Percentiles rank a stretch among this genome's conserved stretches.
These are phyloP conservation scores for Drosophila bifasciata DNA, from an alignment of 1,140 invertebrate genomes.

Conservation along the genomic window DNA sequence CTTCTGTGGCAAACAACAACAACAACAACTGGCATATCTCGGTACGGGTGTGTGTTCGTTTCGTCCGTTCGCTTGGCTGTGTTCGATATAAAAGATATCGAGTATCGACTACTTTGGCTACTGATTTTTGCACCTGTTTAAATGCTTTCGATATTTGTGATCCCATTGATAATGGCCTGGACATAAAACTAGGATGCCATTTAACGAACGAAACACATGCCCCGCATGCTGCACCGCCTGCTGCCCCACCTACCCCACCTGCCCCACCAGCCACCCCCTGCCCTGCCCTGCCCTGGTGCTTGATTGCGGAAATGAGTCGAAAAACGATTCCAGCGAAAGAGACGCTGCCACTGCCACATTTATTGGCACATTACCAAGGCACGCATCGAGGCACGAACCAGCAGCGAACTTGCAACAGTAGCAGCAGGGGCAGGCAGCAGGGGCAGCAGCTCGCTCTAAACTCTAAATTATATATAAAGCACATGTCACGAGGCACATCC, in stretches of 20 bases:
- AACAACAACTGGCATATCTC: slow-evolving; percentile 45
- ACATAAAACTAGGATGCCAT: slow-evolving; percentile 80
- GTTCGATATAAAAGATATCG: slow-evolving; percentile 62
- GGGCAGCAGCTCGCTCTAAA: slow-evolving; percentile 19
- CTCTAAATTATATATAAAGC: slow-evolving; percentile 84
- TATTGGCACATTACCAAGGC: slow-evolving; percentile 66
- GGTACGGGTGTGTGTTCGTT: not conserved
- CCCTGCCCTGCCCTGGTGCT: slow-evolving; percentile 18
- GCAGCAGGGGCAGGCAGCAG: slow-evolving; percentile 54
- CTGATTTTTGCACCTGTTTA: slow-evolving; percentile 79
- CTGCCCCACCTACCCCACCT: not conserved
- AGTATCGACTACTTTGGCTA: slow-evolving; percentile 62
- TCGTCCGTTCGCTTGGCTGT: too few species aligned
- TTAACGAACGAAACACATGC: too few species aligned
- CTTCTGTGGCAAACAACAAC: slow-evolving; percentile 21
- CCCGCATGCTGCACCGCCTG: too few species aligned
- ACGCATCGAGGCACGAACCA: slow-evolving; percentile 58
- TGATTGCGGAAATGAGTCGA: slow-evolving; percentile 71
- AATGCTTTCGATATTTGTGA: slow-evolving; percentile 62
- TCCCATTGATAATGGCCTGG: slow-evolving; percentile 74
- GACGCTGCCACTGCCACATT: slow-evolving; percentile 1
- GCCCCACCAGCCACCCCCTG: not conserved
- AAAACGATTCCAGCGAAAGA: slow-evolving; percentile 72
- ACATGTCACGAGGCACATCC: slow-evolving; percentile 77
- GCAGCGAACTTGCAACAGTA: slow-evolving; percentile 40